Evolutionary conservation across 2,113 vertebrate species (phyloP).

Genomic region (Oryzias curvinotus): DNA sequence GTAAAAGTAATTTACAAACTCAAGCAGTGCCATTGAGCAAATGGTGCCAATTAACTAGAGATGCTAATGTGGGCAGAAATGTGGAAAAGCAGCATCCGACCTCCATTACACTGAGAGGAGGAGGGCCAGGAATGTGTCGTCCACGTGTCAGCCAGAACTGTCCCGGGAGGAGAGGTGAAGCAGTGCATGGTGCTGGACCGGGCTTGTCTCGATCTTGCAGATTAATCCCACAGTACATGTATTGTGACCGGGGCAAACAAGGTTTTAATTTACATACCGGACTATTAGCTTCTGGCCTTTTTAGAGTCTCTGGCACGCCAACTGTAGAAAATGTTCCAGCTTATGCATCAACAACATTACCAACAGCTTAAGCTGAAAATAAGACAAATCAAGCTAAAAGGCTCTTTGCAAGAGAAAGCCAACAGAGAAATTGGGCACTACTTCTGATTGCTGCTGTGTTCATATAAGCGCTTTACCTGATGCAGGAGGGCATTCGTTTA

Average conservation of each 20-base stretch:
- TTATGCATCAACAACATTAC: not conserved
- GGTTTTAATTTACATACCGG: constrained; percentile 39
- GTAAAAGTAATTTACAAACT: constrained; percentile 74
- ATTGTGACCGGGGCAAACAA: constrained; percentile 23
- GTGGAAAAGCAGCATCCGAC: constrained; percentile 57
- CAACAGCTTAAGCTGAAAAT: constrained; percentile 4
- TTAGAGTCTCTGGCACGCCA: constrained; percentile 10
- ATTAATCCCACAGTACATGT: constrained; percentile 39
- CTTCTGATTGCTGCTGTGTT: not conserved
- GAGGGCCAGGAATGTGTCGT: constrained; percentile 48
- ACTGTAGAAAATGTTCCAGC: constrained; percentile 2
- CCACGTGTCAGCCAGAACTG: constrained; percentile 33
- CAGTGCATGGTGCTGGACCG: constrained; percentile 22
- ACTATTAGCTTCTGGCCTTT: constrained; percentile 24
- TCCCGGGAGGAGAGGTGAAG: constrained; percentile 36
- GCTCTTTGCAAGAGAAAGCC: not conserved
- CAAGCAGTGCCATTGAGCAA: constrained; percentile 69
- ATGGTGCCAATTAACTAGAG: constrained; percentile 72
- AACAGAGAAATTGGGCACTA: not conserved
- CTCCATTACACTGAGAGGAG: constrained; percentile 51
- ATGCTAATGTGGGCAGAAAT: constrained; percentile 74
- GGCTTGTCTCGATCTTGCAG: constrained; percentile 33
- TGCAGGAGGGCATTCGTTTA: constrained; percentile 10
- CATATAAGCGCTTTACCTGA: constrained; percentile 5
- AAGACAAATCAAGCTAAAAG: constrained; percentile 13